Percentiles rank a stretch among this genome's conserved stretches.
These are phyloP conservation scores for Phrixothrix hirtus DNA, from an alignment of 2,888 invertebrate genomes.

Conservation along the genomic window DNA sequence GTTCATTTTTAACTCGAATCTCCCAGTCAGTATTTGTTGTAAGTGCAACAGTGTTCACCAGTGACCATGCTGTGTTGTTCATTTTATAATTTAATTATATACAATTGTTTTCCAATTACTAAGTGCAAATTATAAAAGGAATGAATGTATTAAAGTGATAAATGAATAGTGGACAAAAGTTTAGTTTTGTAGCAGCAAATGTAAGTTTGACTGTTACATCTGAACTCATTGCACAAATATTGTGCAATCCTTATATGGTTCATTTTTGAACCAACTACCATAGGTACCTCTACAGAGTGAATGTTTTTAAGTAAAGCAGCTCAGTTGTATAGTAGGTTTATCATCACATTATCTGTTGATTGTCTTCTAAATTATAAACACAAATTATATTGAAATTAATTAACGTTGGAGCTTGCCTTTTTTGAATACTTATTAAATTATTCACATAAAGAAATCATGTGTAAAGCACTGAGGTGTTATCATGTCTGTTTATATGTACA, in stretches of 20 bases:
- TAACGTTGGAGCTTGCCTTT: constrained; percentile 18
- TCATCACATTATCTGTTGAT: constrained; percentile 36
- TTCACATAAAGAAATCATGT: constrained; percentile 8
- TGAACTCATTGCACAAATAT: constrained; percentile 42
- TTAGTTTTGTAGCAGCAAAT: constrained; percentile 15
- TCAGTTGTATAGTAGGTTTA: constrained; percentile 52
- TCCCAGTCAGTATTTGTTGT: constrained; percentile 38
- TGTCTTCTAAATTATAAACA: constrained; percentile 30
- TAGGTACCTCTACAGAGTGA: constrained; percentile 55
- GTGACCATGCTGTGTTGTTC: constrained; percentile 29
- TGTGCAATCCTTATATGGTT: constrained; percentile 49
- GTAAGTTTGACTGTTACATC: constrained; percentile 17
- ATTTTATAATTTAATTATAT: constrained; percentile 43
- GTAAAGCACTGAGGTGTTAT: background rate
- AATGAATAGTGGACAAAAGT: constrained; percentile 7
- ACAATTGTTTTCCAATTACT: constrained; percentile 35
- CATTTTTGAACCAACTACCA: constrained; percentile 53
- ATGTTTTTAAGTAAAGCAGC: constrained; percentile 51
- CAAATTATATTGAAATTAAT: constrained; percentile 24
- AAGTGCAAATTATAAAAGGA: constrained; percentile 41
- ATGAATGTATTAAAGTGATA: constrained; percentile 28
- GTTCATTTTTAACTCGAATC: constrained; percentile 36
- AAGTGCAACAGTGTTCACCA: constrained; percentile 20
- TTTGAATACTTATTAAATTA: constrained; percentile 14
- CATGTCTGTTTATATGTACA: background rate